phyloP scores from a whole-genome alignment of 2,888 invertebrate species.

The Patella depressa region DNA sequence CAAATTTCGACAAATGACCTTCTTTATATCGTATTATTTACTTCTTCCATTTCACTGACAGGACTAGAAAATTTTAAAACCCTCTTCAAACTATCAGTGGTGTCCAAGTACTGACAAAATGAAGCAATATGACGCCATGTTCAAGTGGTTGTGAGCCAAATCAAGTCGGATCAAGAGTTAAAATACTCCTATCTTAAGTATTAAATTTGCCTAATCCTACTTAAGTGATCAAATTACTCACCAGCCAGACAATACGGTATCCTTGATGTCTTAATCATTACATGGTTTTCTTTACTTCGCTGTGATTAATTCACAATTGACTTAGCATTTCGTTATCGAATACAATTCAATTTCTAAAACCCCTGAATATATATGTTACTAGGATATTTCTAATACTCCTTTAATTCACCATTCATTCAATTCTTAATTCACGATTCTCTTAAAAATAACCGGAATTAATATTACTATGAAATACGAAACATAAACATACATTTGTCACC shows the following conservation, averaged over 20 bases:
- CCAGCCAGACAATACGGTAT: not conserved
- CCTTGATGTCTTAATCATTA: not conserved
- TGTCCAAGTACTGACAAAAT: conserved; percentile 19
- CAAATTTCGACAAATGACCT: conserved; percentile 13
- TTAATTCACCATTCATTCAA: too few species aligned
- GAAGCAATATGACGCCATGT: conserved; percentile 24
- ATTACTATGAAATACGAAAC: too few species aligned
- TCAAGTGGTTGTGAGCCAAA: conserved; percentile 6
- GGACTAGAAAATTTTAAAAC: not conserved
- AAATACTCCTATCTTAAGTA: conserved; percentile 7
- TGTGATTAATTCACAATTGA: not conserved
- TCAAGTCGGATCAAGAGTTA: conserved; percentile 9
- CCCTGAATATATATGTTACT: not conserved
- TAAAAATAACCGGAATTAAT: too few species aligned
- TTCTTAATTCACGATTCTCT: too few species aligned
- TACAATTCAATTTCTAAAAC: not conserved
- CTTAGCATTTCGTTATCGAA: not conserved
- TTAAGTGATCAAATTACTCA: conserved; percentile 6
- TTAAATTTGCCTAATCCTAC: conserved; percentile 7
- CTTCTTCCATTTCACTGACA: conserved; percentile 1
- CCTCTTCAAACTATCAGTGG: conserved; percentile 18
- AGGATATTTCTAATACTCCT: not conserved
- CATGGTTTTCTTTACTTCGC: not conserved
- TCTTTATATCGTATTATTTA: conserved; percentile 8
- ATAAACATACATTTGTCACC: too few species aligned